A percentile compares a stretch with the other conserved stretches of the same genome.
These are phyloP conservation scores for Cepaea nemoralis DNA, from an alignment of 1,140 invertebrate species.

Conservation along the genomic window DNA sequence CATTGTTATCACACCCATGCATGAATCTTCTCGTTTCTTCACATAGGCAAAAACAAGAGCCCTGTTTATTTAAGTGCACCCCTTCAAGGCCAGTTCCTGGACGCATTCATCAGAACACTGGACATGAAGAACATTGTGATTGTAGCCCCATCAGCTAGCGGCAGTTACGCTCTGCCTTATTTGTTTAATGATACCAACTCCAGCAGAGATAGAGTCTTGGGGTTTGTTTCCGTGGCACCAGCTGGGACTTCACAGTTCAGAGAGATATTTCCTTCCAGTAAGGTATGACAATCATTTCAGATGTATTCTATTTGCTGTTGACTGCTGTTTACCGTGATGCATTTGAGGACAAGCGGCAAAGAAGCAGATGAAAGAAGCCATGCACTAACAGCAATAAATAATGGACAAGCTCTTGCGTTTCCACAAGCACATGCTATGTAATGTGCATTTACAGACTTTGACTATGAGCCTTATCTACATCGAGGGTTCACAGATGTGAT, in stretches of 20 bases:
- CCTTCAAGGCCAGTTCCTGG: slow-evolving; percentile 59
- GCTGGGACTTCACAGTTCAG: slow-evolving; percentile 61
- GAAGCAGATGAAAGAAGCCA: no score
- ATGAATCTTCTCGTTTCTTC: no score
- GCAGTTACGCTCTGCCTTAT: slow-evolving; percentile 70
- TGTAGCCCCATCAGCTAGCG: slow-evolving; percentile 74
- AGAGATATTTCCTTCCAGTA: slow-evolving; percentile 50
- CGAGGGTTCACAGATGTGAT: no score
- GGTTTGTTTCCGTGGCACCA: slow-evolving; percentile 72
- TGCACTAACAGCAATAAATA: no score
- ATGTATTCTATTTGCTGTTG: no score
- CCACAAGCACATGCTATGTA: no score
- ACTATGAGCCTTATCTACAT: no score
- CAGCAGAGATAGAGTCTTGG: slow-evolving; percentile 55
- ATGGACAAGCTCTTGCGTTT: no score
- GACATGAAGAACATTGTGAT: slow-evolving; percentile 65
- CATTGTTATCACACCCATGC: no score
- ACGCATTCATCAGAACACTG: slow-evolving; percentile 54
- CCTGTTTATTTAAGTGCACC: slow-evolving; percentile 42
- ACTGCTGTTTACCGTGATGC: no score
- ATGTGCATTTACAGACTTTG: no score
- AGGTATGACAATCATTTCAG: slow-evolving; percentile 46
- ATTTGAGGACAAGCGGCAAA: no score
- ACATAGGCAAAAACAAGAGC: slow-evolving; percentile 64
- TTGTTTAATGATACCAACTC: slow-evolving; percentile 57